These are phyloP conservation scores for Macropis europaea DNA, from an alignment of 2,888 invertebrate genomes.

Conservation along the genomic window DNA sequence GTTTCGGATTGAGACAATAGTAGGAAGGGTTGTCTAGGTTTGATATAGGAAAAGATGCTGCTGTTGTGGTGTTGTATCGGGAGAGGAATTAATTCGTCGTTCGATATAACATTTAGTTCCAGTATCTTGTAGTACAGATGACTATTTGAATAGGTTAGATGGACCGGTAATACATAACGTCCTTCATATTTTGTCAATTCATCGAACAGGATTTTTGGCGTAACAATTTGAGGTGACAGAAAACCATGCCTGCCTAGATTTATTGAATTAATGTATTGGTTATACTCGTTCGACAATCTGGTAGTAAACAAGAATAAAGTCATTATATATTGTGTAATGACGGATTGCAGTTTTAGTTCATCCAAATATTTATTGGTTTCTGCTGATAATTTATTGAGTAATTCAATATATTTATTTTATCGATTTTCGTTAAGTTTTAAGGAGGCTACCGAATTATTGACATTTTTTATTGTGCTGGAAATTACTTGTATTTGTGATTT, in stretches of 20 bases:
- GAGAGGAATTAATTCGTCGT: not conserved
- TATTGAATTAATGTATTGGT: constrained; percentile 1
- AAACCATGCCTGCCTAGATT: constrained; percentile 2
- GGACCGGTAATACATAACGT: not conserved
- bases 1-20: not conserved
- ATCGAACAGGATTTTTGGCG: not conserved
- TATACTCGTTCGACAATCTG: not conserved
- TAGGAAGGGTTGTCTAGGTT: constrained; percentile 5
- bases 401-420: not conserved
- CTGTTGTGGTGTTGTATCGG: not conserved
- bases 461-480: constrained; percentile 18
- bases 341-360: not conserved
- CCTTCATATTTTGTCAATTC: constrained; percentile 1
- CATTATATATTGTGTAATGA: constrained; percentile 2
- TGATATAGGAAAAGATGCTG: not conserved
- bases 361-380: not conserved
- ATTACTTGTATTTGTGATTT: constrained; percentile 17
- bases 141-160: not conserved
- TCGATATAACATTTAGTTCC: not conserved
- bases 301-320: not conserved
- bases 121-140: not conserved
- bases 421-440: constrained; percentile 4
- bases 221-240: not conserved
- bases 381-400: not conserved
- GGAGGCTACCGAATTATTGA: not conserved